These are phyloP conservation scores for Styela clava DNA, from an alignment of 23 tunicate genomes.

Conservation along the genomic window DNA sequence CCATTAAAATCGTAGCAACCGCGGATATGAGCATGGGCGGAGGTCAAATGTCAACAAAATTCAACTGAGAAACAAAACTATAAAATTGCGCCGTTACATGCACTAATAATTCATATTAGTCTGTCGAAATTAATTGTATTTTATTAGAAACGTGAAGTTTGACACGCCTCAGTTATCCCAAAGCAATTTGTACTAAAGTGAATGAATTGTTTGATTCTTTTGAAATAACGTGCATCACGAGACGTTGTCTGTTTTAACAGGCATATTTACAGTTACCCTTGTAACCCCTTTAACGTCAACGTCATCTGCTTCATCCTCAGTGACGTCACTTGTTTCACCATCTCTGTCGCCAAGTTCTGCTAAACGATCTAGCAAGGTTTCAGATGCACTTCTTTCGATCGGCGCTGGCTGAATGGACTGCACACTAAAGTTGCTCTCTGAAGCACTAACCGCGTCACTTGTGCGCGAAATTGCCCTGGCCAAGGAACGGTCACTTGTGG, in stretches of 20 bases:
- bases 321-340: constrained; percentile 6
- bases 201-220: too few relatives aligned
- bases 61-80: too few relatives aligned
- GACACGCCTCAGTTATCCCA: too few relatives aligned
- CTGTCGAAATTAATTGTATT: too few relatives aligned
- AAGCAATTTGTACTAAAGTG: too few relatives aligned
- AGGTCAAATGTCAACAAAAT: too few relatives aligned
- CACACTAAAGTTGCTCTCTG: neutral
- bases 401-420: neutral
- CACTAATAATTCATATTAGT: too few relatives aligned
- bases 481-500: neutral
- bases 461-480: neutral
- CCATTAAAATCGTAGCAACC: too few relatives aligned
- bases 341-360: constrained; percentile 15
- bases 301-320: constrained; percentile 37
- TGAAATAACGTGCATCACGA: too few relatives aligned
- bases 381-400: constrained; percentile 31
- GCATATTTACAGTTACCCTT: constrained; percentile 80
- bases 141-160: too few relatives aligned
- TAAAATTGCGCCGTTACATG: too few relatives aligned
- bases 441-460: neutral
- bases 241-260: neutral
- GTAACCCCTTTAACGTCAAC: constrained; percentile 63
- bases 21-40: too few relatives aligned
- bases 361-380: constrained; percentile 22